Conservation (phyloP, 2,888 invertebrate genomes). For the Caenorhabditis japonica region DNA sequence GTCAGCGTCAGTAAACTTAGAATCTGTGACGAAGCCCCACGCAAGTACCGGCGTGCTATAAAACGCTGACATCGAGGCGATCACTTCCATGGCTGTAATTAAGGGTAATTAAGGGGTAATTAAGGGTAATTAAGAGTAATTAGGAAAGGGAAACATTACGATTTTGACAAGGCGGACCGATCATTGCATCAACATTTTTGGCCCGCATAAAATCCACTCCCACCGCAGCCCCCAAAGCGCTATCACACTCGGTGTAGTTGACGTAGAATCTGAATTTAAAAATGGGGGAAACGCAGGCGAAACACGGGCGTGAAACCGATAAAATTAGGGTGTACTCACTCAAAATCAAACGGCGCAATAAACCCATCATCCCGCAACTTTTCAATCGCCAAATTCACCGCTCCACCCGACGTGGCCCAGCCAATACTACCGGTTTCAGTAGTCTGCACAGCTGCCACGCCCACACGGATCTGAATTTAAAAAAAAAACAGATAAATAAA, state of each 20-base stretch:
- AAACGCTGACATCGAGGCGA: constrained; percentile 53
- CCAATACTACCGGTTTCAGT: constrained; percentile 44
- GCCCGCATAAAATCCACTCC: constrained; percentile 59
- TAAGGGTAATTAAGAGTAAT: too few species aligned
- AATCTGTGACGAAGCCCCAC: constrained; percentile 62
- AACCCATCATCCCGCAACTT: constrained; percentile 58
- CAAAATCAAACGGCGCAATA: constrained; percentile 54
- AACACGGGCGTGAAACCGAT: background rate
- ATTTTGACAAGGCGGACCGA: constrained; percentile 64
- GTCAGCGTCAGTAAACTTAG: constrained; percentile 44
- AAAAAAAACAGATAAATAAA: background rate
- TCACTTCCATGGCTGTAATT: constrained; percentile 46
- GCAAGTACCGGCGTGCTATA: constrained; percentile 59
- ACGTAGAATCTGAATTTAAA: constrained; percentile 45
- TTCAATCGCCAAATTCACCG: constrained; percentile 63
- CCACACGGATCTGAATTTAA: constrained; percentile 83
- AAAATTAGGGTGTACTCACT: constrained; percentile 31
- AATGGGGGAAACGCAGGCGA: too few species aligned
- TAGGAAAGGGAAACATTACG: constrained; percentile 16
- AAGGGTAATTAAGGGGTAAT: background rate
- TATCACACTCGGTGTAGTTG: constrained; percentile 55
- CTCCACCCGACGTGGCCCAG: constrained; percentile 60
- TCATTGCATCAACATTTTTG: constrained; percentile 56
- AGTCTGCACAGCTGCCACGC: constrained; percentile 67
- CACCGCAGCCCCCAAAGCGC: constrained; percentile 32